Evolutionary conservation across 2,113 vertebrate species (phyloP).

Genomic region (Corvus cornix): DNA sequence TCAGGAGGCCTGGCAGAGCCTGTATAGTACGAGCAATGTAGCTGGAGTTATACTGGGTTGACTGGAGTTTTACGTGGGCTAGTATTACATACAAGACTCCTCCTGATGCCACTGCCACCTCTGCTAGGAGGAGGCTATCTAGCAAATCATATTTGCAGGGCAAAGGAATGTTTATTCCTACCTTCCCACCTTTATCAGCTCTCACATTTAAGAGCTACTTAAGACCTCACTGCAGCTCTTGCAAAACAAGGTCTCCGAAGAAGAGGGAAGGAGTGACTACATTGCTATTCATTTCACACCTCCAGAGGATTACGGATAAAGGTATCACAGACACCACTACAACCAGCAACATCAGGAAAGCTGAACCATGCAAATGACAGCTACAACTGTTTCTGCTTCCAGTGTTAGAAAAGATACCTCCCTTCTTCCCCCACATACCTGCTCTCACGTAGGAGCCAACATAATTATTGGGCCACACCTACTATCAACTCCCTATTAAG

Average conservation of each 20-base stretch:
- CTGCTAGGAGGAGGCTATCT: neutral
- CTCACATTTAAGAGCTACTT: neutral
- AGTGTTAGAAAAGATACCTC: neutral
- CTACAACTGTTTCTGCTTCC: neutral
- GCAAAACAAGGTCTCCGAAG: neutral
- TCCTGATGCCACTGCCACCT: neutral
- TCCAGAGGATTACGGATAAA: fast-evolving
- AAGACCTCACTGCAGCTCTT: neutral
- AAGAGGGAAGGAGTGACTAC: neutral
- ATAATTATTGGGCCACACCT: neutral
- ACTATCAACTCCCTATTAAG: neutral
- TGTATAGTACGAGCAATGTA: neutral
- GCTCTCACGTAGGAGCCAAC: neutral
- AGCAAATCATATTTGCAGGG: neutral
- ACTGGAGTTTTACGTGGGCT: neutral
- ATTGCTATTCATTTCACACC: neutral
- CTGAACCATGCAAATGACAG: neutral
- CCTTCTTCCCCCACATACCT: neutral
- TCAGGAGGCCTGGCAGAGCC: neutral
- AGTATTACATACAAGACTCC: neutral
- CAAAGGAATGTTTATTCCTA: neutral
- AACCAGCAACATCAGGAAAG: neutral
- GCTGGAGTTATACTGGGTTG: neutral
- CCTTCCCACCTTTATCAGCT: neutral
- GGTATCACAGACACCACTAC: neutral